A percentile compares a stretch with the other conserved stretches of the same genome.
Evolutionary conservation across 1,140 invertebrate species (phyloP).

Genomic region (Dufourea novaeangliae): DNA sequence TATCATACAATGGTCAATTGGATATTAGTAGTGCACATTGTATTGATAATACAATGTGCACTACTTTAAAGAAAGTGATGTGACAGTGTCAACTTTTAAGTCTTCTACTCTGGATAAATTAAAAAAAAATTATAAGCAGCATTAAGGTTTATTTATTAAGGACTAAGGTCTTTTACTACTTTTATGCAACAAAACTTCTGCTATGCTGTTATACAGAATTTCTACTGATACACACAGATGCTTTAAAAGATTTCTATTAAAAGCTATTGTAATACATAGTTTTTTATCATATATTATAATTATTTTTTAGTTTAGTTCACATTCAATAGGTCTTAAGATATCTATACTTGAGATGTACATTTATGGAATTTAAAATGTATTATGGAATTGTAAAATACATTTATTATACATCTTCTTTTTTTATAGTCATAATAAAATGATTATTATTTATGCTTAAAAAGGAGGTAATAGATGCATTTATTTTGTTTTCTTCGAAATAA

Average conservation of each 20-base stretch:
- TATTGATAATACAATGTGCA: not conserved
- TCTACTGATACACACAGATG: not conserved
- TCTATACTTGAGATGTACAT: not conserved
- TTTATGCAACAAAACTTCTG: not conserved
- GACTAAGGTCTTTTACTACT: not conserved
- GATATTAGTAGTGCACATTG: not conserved
- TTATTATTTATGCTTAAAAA: not conserved
- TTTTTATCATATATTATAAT: not conserved
- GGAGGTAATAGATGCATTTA: not conserved
- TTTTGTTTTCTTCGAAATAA: not conserved
- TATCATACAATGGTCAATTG: not conserved
- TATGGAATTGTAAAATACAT: not conserved
- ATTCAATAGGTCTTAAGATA: not conserved
- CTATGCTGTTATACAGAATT: constrained; percentile 9
- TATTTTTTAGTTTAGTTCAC: not conserved
- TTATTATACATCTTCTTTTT: not conserved
- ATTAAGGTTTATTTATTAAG: not conserved
- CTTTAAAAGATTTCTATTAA: not conserved
- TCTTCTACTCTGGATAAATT: constrained; percentile 66
- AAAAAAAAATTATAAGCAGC: not conserved
- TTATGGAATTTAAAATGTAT: constrained; percentile 1
- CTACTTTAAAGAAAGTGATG: constrained; percentile 53
- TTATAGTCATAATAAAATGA: not conserved
- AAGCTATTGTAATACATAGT: not conserved
- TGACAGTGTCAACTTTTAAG: constrained; percentile 51